Evolutionary conservation across 2,888 invertebrate species (phyloP).

Genomic region (Drosophila anomelani): DNA sequence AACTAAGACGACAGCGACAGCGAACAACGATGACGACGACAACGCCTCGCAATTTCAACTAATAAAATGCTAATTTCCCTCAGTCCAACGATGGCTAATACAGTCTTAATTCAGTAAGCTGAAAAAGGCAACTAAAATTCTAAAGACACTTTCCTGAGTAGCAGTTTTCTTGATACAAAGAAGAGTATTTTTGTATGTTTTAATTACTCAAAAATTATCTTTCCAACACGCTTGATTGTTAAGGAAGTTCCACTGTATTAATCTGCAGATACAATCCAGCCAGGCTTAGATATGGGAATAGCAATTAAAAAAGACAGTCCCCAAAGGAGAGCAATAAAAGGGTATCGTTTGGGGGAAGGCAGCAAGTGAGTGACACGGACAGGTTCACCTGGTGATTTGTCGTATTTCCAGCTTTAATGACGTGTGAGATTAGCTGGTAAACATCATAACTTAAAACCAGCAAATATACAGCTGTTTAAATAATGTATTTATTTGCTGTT

Average conservation of each 20-base stretch:
- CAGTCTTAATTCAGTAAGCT: neutral
- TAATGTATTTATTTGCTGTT: slow-evolving; percentile 5
- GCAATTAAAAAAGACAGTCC: slow-evolving; percentile 26
- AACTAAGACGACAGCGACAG: slow-evolving; percentile 47
- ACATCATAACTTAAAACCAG: neutral
- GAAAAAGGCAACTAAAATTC: neutral
- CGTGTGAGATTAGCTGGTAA: neutral
- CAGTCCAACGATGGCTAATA: slow-evolving; percentile 12
- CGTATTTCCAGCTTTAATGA: slow-evolving; percentile 6
- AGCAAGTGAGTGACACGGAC: neutral
- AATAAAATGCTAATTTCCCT: slow-evolving; percentile 71
- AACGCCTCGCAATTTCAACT: slow-evolving; percentile 48
- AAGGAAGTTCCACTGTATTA: slow-evolving; percentile 3
- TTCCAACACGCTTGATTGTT: neutral
- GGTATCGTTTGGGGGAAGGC: slow-evolving; percentile 6
- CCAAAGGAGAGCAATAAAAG: neutral
- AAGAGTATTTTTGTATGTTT: neutral
- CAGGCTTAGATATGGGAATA: slow-evolving; percentile 26
- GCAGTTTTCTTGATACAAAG: neutral
- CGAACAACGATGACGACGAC: slow-evolving; percentile 34
- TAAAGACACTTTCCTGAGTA: neutral
- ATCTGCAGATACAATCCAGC: slow-evolving; percentile 9
- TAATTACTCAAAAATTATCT: neutral
- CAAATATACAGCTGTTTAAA: slow-evolving; percentile 26
- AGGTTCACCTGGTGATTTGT: neutral